Conservation (phyloP, 2,113 vertebrate species). For the Xiphophorus maculatus region DNA sequence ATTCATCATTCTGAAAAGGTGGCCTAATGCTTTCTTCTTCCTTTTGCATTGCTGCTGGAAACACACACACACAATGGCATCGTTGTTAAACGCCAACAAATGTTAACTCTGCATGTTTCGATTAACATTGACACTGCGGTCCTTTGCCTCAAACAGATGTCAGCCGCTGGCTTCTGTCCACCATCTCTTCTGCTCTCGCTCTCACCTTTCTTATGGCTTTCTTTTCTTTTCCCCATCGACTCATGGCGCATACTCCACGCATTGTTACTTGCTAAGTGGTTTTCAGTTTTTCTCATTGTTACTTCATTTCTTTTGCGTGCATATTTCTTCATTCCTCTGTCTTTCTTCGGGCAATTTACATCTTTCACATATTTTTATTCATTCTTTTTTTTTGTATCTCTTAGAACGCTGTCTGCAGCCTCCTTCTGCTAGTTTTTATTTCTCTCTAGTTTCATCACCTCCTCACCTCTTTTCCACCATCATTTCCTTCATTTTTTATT, state of each 20-base stretch:
- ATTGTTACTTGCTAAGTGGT: background rate
- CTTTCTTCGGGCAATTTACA: background rate
- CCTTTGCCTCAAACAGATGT: slow-evolving; percentile 10
- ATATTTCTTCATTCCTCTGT: background rate
- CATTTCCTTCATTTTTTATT: background rate
- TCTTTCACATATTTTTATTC: background rate
- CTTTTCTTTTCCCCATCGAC: background rate
- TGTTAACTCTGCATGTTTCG: slow-evolving; percentile 20
- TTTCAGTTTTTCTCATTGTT: background rate
- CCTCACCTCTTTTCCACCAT: background rate
- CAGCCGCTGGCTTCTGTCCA: background rate
- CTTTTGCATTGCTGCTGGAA: background rate
- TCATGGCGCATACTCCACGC: background rate
- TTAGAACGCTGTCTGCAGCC: background rate
- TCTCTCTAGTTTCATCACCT: background rate
- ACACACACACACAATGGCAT: background rate
- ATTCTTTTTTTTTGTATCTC: background rate
- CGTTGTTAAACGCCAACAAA: slow-evolving; percentile 13
- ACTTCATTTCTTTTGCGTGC: background rate
- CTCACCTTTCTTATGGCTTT: background rate
- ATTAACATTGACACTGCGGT: slow-evolving; percentile 37
- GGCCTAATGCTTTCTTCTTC: background rate
- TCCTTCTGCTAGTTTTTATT: background rate
- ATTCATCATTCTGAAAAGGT: background rate
- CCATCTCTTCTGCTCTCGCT: background rate